Percentiles rank a stretch among this genome's conserved stretches.
These are phyloP conservation scores for Malthinus flaveolus DNA, from an alignment of 2,888 invertebrate species.

Conservation along the genomic window DNA sequence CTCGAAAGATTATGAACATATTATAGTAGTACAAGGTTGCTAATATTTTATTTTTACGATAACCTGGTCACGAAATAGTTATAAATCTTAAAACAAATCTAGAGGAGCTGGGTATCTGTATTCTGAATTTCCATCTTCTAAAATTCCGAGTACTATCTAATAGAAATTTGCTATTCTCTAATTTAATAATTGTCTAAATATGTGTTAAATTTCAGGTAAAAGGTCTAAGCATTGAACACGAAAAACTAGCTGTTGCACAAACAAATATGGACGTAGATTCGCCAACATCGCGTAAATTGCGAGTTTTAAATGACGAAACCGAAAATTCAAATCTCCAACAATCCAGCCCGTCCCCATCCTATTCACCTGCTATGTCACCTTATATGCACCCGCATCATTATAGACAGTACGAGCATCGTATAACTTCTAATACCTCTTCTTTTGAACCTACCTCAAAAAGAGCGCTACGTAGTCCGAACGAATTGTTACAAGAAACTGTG, in stretches of 20 bases:
- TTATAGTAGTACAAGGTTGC: too few relatives aligned
- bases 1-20: too few relatives aligned
- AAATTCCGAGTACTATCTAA: too few relatives aligned
- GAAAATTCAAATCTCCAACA: slow-evolving; percentile 37
- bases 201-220: slow-evolving; percentile 61
- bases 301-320: slow-evolving; percentile 44
- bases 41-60: too few relatives aligned
- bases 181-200: slow-evolving; percentile 4
- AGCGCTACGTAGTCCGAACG: slow-evolving; percentile 59
- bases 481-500: slow-evolving; percentile 64
- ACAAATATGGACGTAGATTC: slow-evolving; percentile 53
- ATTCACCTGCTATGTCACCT: slow-evolving; percentile 57
- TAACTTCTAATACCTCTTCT: slow-evolving; percentile 49
- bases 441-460: slow-evolving; percentile 60
- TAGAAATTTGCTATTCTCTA: not conserved
- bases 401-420: slow-evolving; percentile 52
- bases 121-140: too few relatives aligned
- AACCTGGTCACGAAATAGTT: too few relatives aligned
- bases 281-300: slow-evolving; percentile 47
- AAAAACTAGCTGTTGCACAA: slow-evolving; percentile 65
- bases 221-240: slow-evolving; percentile 77
- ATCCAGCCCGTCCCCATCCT: slow-evolving; percentile 51
- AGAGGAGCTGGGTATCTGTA: too few relatives aligned
- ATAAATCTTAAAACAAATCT: too few relatives aligned
- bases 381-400: slow-evolving; percentile 55